Base-by-base conservation (phyloP, 2,113 vertebrate genomes). In the Heterocephalus glaber region DNA sequence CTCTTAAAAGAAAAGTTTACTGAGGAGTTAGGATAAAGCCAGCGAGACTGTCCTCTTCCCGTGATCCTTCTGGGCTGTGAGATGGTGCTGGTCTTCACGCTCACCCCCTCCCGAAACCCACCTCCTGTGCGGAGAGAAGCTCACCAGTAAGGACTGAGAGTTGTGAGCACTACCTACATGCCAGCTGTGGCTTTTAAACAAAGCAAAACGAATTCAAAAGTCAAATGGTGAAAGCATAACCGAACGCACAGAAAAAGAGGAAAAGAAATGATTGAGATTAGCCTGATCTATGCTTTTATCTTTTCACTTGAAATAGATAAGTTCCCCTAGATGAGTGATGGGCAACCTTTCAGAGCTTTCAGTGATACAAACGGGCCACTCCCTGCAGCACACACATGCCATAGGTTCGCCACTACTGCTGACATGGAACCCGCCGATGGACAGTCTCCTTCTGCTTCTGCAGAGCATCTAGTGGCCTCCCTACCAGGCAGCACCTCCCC, bases 1-100 rank as follows among this genome's bases (percentile, higher is more conserved):
- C 20, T 41, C 84, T 81, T 77, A 41, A 56, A 10, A 16, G 70
- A 89, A 92, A 82, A 87, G 58, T 72, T 76, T 76, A 74, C 91
- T 89, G 54, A 54, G 38, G 72, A 92, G 38, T 94, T 81, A 47
- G 93, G 38, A 83, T 65, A 89, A 96, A 95, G 66, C 44, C 79
- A 11, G 11, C 2, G 6, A 2, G 38, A 58, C 4, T 14, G 33
- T 22, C 61, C 22, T 76, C 44, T 19, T 38, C 84, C 76, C 13
- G n/a, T 54, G 0, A 0, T 52, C 54, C 26, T 33, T 77, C 52
- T 1, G 8, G 61, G 17, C 41, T 24, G 1, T 4, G 22, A 60
- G 20, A 33, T 3, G 3, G n/a, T 14, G 11, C 13, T 24, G 19
- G 22, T 76, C 76, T 52, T 93, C 41, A 66, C 7, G 56, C 49